phyloP scores from a whole-genome alignment of 2,113 vertebrate genomes.

The Channa maculata region DNA sequence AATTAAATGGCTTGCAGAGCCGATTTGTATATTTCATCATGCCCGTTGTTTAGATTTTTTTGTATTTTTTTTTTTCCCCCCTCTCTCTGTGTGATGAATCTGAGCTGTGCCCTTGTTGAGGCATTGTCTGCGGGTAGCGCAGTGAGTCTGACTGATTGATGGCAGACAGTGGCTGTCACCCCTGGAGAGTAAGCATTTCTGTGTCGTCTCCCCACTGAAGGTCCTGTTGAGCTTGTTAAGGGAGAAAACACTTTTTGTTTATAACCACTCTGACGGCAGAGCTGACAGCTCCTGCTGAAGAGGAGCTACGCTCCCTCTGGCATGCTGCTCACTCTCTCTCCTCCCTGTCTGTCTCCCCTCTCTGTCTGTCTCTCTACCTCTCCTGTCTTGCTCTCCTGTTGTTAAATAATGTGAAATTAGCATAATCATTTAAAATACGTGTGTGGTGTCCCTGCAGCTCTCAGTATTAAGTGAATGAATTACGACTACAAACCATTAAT shows the following conservation, averaged over 20 bases:
- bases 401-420: slow-evolving; percentile 43
- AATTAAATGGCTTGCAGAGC: slow-evolving; percentile 68
- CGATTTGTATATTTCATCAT: slow-evolving; percentile 76
- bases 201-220: slow-evolving; percentile 78
- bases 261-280: slow-evolving; percentile 75
- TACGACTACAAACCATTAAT: slow-evolving; percentile 8
- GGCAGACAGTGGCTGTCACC: slow-evolving; percentile 80
- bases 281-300: slow-evolving; percentile 78
- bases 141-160: slow-evolving; percentile 81
- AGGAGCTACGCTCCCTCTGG: slow-evolving; percentile 72
- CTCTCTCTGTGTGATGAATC: slow-evolving; percentile 73
- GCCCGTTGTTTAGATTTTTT: slow-evolving; percentile 64
- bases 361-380: not conserved
- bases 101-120: slow-evolving; percentile 78
- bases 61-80: slow-evolving; percentile 37
- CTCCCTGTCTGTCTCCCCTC: slow-evolving; percentile 34
- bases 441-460: slow-evolving; percentile 11
- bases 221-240: slow-evolving; percentile 85
- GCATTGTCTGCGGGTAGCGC: slow-evolving; percentile 74
- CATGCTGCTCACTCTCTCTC: slow-evolving; percentile 35
- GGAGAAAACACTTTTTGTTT: slow-evolving; percentile 82
- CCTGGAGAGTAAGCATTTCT: slow-evolving; percentile 80
- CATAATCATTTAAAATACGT: slow-evolving; percentile 47
- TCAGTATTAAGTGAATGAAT: slow-evolving; percentile 41
- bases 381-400: not conserved